These are phyloP conservation scores for Microcebus griseorufus DNA, from an alignment of 2,113 vertebrate genomes.

Conservation along the genomic window DNA sequence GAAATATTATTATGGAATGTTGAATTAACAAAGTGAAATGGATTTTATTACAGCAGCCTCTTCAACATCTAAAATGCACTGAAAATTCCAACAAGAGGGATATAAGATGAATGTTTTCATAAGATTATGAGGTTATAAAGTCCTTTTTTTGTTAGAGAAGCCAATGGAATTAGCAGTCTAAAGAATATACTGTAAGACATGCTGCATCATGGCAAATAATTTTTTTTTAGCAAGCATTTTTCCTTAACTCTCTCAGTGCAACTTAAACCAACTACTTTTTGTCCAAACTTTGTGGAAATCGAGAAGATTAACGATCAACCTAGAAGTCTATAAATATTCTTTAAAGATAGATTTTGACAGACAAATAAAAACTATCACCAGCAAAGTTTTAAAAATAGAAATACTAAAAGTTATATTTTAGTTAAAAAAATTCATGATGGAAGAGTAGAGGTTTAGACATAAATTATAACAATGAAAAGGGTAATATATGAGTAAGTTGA, in stretches of 20 bases:
- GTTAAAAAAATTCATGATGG: neutral
- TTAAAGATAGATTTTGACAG: slow-evolving; percentile 4
- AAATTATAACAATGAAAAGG: neutral
- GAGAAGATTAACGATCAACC: neutral
- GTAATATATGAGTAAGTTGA: neutral
- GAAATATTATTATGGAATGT: neutral
- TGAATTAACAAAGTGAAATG: slow-evolving; percentile 27
- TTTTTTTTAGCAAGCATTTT: neutral
- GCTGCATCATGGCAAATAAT: neutral
- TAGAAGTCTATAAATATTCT: neutral
- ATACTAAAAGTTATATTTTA: neutral
- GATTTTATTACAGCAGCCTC: neutral
- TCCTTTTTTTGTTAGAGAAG: neutral
- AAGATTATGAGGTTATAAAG: neutral
- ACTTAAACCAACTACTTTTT: neutral
- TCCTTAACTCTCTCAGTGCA: neutral
- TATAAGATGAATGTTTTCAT: neutral
- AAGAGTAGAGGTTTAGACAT: neutral
- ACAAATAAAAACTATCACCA: slow-evolving; percentile 21
- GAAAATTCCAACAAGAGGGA: neutral
- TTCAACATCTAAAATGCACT: neutral
- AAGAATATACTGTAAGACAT: neutral
- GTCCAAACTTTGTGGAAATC: slow-evolving; percentile 7
- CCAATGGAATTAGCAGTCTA: neutral
- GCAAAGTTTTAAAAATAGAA: neutral